Percentiles rank a stretch among this genome's conserved stretches.
These are phyloP conservation scores for Peromyscus polionotus DNA, from an alignment of 2,113 vertebrate species.

Conservation along the genomic window DNA sequence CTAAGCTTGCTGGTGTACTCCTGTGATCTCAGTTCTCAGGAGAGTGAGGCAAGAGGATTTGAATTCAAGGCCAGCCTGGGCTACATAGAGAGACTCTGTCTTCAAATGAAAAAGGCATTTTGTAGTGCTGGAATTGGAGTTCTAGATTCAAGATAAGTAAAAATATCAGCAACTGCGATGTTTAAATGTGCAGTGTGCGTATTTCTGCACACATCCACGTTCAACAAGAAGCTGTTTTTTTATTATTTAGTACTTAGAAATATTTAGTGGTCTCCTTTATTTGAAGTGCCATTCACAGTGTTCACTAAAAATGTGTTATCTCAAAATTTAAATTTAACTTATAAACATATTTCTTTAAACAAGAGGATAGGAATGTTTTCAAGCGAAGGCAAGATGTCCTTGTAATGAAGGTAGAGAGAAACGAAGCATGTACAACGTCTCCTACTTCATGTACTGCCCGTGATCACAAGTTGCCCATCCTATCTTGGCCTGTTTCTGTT, in stretches of 20 bases:
- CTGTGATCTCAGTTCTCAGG: background rate
- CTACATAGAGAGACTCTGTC: background rate
- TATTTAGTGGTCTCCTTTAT: background rate
- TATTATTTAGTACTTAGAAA: background rate
- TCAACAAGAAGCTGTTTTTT: background rate
- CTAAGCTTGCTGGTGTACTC: background rate
- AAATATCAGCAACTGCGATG: background rate
- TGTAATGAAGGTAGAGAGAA: background rate
- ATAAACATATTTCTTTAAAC: background rate
- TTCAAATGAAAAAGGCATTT: background rate
- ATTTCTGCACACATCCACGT: background rate
- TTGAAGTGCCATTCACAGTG: background rate
- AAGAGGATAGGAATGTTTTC: background rate
- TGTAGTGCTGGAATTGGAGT: background rate
- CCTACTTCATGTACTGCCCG: background rate
- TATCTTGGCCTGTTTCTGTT: background rate
- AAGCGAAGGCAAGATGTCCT: background rate
- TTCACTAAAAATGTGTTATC: background rate
- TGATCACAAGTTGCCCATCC: background rate
- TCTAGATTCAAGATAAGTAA: background rate
- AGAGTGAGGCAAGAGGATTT: background rate
- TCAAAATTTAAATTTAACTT: background rate
- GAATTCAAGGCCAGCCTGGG: background rate
- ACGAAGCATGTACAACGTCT: background rate
- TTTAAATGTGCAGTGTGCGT: background rate